Evolutionary conservation across 2,113 vertebrate species (phyloP).

Genomic region (Tinamus guttatus): DNA sequence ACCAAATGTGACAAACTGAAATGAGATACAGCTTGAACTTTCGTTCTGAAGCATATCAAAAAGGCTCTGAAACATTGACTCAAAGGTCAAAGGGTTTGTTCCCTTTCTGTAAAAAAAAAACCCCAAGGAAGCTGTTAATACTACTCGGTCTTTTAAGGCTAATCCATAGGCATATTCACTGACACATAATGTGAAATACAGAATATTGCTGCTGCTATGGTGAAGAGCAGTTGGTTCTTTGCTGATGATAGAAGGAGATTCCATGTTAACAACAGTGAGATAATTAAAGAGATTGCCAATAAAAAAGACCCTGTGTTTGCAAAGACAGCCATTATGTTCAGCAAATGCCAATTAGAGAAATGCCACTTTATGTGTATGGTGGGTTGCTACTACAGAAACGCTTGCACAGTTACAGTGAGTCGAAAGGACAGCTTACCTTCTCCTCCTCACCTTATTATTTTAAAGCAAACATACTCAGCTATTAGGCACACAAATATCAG

Average conservation of each 20-base stretch:
- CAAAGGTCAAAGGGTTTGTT: conserved; percentile 39
- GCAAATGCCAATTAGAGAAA: conserved; percentile 50
- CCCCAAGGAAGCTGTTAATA: conserved; percentile 25
- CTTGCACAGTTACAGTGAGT: neutral
- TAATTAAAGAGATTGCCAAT: conserved; percentile 33
- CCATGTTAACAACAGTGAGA: neutral
- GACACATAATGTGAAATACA: neutral
- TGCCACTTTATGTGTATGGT: conserved; percentile 40
- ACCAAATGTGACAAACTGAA: conserved; percentile 34
- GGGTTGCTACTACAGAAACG: conserved; percentile 30
- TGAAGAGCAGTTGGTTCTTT: neutral
- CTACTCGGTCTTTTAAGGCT: conserved; percentile 20
- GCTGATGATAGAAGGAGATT: conserved; percentile 6
- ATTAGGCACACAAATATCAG: neutral
- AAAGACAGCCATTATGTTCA: neutral
- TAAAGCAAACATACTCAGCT: conserved; percentile 31
- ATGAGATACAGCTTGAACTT: conserved; percentile 10
- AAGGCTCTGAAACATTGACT: conserved; percentile 9
- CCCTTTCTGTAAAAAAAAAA: neutral
- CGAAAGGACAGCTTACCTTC: conserved; percentile 22
- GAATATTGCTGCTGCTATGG: neutral
- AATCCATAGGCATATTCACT: conserved; percentile 12
- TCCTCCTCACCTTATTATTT: conserved; percentile 28
- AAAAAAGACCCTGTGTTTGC: conserved; percentile 37
- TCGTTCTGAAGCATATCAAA: neutral